Evolutionary conservation across 2,888 invertebrate genomes (phyloP).

Genomic region (Branchipolynoe longqiensis): DNA sequence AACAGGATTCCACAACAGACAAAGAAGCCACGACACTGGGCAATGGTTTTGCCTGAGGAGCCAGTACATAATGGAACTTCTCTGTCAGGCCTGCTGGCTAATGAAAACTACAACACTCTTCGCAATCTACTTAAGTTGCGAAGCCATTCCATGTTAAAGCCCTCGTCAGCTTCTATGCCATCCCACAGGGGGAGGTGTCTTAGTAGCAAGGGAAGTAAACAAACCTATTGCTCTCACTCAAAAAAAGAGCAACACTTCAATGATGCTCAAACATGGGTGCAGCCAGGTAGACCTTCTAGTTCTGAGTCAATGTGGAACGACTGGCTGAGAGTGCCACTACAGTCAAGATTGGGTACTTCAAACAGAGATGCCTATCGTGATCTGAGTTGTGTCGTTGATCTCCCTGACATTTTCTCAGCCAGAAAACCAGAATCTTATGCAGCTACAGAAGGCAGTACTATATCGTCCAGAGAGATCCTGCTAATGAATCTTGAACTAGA

Average conservation of each 20-base stretch:
- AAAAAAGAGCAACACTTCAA: not conserved
- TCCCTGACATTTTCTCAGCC: not conserved
- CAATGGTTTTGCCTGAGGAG: not conserved
- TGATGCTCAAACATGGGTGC: not conserved
- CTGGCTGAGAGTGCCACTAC: not conserved
- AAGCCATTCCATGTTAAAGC: not conserved
- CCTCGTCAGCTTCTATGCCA: not conserved
- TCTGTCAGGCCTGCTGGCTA: constrained; percentile 12
- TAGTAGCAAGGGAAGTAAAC: not conserved
- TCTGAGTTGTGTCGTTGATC: not conserved
- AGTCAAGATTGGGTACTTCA: not conserved
- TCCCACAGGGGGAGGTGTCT: not conserved
- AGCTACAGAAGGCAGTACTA: constrained; percentile 18
- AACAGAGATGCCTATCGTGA: not conserved
- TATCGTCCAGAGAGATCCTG: not conserved
- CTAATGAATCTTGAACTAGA: not conserved
- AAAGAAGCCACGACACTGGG: constrained; percentile 1
- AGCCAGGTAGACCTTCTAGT: not conserved
- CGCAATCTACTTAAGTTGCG: not conserved
- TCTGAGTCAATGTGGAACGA: constrained; percentile 14
- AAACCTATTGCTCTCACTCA: not conserved
- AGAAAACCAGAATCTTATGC: constrained; percentile 9
- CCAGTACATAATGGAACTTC: not conserved
- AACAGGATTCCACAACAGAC: constrained; percentile 11
- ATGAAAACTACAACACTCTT: not conserved